These are phyloP conservation scores for Galeopsomyia nigrocyanea DNA, from an alignment of 2,888 invertebrate genomes.

Conservation along the genomic window DNA sequence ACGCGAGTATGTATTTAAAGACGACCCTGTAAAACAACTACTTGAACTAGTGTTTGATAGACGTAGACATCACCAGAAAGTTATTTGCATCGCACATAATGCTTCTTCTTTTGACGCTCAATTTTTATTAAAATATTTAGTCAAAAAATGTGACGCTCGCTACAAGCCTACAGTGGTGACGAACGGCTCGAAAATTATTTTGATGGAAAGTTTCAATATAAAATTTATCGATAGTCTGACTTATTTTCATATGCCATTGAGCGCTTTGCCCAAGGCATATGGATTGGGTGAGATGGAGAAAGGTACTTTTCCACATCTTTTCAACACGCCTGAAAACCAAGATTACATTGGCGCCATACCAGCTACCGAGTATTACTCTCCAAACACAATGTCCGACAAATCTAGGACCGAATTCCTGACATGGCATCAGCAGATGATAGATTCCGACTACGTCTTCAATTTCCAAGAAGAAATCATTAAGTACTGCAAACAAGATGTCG, in stretches of 20 bases:
- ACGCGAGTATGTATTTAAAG: conserved; percentile 36
- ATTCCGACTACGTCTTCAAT: not conserved
- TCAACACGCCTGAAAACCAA: conserved; percentile 4
- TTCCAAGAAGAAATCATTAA: not conserved
- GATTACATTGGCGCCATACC: not conserved
- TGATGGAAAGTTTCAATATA: too few species aligned
- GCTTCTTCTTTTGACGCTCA: too few species aligned
- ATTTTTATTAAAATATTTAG: too few species aligned
- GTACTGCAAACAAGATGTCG: not conserved
- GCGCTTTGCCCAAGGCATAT: conserved; percentile 46
- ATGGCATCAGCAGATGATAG: not conserved
- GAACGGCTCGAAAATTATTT: too few species aligned
- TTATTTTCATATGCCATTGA: too few species aligned
- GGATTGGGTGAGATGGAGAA: not conserved
- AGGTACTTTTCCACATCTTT: not conserved
- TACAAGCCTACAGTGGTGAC: too few species aligned
- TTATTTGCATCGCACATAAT: conserved; percentile 43
- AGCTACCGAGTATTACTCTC: not conserved
- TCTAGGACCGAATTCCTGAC: not conserved
- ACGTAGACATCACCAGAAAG: conserved; percentile 25
- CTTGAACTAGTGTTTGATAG: conserved; percentile 30
- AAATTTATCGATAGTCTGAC: too few species aligned
- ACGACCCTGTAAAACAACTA: conserved; percentile 34
- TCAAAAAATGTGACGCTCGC: too few species aligned
- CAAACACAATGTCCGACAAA: not conserved